These are phyloP conservation scores for Nicator chloris DNA, from an alignment of 2,113 vertebrate genomes.

Conservation along the genomic window DNA sequence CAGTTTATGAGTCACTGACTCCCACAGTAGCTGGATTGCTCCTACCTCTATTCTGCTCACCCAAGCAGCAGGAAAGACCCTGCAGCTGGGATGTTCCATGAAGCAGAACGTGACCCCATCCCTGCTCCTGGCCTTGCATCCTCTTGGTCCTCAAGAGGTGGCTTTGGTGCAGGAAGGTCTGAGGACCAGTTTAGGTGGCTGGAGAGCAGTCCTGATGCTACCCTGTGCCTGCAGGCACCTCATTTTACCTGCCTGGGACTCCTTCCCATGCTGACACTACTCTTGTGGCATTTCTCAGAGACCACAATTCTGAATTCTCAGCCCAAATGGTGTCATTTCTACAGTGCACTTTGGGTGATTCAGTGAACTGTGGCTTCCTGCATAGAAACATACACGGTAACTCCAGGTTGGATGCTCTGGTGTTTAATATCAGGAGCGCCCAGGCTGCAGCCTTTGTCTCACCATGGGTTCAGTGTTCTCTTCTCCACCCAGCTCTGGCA, in stretches of 20 bases:
- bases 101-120: neutral
- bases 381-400: neutral
- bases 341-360: fast-evolving
- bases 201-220: neutral
- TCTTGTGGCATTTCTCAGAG: neutral
- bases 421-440: neutral
- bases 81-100: neutral
- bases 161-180: neutral
- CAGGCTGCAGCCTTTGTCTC: neutral
- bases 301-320: neutral
- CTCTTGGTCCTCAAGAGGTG: neutral
- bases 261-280: neutral
- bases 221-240: neutral
- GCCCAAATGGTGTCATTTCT: neutral
- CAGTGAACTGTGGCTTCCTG: neutral
- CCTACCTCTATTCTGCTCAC: neutral
- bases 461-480: neutral
- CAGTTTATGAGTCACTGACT: neutral
- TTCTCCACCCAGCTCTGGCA: neutral
- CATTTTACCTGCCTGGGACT: neutral
- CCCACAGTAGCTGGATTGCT: neutral
- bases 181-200: neutral
- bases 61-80: neutral
- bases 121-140: neutral
- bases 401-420: neutral